phyloP scores from a whole-genome alignment of 2,113 vertebrate genomes.

The Blennius ocellaris region DNA sequence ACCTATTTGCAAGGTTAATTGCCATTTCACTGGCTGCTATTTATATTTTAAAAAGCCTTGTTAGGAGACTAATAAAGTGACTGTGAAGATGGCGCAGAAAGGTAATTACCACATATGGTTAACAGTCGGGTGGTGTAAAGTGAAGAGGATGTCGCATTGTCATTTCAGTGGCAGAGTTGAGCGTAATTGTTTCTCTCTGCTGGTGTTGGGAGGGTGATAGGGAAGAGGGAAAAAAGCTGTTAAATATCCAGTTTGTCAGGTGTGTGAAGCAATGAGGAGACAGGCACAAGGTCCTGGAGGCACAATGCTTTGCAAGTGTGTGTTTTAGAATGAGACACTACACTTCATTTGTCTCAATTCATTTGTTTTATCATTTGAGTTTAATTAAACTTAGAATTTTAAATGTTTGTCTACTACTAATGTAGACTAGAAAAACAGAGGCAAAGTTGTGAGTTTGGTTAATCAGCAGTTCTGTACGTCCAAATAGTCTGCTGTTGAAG shows the following conservation, averaged over 20 bases:
- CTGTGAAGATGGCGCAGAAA: constrained; percentile 74
- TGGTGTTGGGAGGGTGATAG: constrained; percentile 59
- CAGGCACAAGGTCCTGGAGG: constrained; percentile 31
- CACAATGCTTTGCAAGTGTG: constrained; percentile 13
- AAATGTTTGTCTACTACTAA: no score
- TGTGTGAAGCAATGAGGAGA: constrained; percentile 52
- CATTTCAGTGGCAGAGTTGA: constrained; percentile 70
- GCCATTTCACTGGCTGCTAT: constrained; percentile 82
- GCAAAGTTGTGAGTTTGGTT: no score
- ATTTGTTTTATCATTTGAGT: background rate
- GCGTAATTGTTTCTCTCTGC: constrained; percentile 73
- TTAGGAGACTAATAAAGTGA: constrained; percentile 82
- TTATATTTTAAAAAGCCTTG: constrained; percentile 79
- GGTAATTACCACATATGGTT: constrained; percentile 81
- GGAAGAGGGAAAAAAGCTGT: constrained; percentile 45
- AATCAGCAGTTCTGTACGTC: no score
- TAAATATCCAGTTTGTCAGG: constrained; percentile 69
- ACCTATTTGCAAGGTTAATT: constrained; percentile 84
- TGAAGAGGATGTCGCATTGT: constrained; percentile 69
- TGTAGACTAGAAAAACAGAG: no score
- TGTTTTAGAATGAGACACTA: background rate
- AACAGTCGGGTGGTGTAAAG: constrained; percentile 69
- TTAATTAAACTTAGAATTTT: no score
- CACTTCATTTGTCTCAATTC: no score
- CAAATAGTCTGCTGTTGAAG: no score